Evolutionary conservation across 2,888 invertebrate species (phyloP), one percentile per base, ranked within the genome.

Genomic region (Zele albiditarsus): DNA sequence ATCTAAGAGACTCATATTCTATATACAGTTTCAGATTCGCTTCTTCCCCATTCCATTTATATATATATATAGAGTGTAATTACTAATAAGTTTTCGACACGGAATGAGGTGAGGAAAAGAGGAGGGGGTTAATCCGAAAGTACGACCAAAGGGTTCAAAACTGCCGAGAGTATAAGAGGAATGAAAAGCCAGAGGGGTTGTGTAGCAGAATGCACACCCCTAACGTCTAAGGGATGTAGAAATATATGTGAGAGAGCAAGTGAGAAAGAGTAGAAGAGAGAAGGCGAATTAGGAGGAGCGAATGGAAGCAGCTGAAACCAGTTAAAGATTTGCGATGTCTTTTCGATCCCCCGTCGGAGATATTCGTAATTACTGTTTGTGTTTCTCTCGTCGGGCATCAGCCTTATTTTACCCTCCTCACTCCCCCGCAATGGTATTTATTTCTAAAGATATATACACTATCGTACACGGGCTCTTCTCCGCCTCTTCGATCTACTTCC

Each of bases 341-440:
- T 88, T 89, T 88, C 89, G 89, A 89, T 88, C 87, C 86, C 84
- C 78, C 79, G 82, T 84, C 84, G 60, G 83, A 89, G 89, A 89
- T 89, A 89, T 88, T 88, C 87, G 89, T 89, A 89, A 89, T 89
- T 89, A 89, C 89, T 89, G 89, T 89, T 89, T 89, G 89, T 89
- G 86, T 89, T 89, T 88, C 89, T 88, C 87, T 83, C 86, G 84
- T 84, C 83, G 84, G 77, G 83, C 81, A 75, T 76, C 80, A 80
- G 84, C 72, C 73, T 42, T 60, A 70, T 70, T 70, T 31, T 60
- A 49, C 33, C 20, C 60, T 38, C 65, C 75, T 53, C 62, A 72
- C 70, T 71, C 78, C 73, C 77, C 77, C 75, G 74, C 73, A 58
- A 73, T 38, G 46, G 20, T 53, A 53, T 53, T 53, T 53, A 53